Evolutionary conservation across 2,888 invertebrate species (phyloP), one percentile per base, ranked within the genome.

Genomic region (Eugnorisma glareosa): DNA sequence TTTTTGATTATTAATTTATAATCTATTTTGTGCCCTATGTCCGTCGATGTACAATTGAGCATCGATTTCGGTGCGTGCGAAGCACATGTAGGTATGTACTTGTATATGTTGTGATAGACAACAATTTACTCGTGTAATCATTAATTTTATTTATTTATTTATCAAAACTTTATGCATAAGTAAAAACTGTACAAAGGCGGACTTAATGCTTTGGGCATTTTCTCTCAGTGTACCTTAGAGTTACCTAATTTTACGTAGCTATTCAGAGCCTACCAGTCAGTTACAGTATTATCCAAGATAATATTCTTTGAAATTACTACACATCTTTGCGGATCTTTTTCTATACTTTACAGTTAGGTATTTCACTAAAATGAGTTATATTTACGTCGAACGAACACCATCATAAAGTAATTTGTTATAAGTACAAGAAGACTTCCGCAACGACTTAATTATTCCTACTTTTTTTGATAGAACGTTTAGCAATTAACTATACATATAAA

Each of bases 1-100:
- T 88, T 69, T 31, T 45, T 3, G 15, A 31, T 37, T 61, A 35
- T 31, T 35, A n/a, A n/a, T n/a, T n/a, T 31, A 10, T 10, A 40
- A n/a, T 31, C 2, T 28, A 15, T 72, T 51, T 40, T 73, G 21
- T 43, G 10, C 7, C n/a, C n/a, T 57, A 1, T 28, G 48, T 11
- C 4, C 37, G 1, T 31, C 3, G 18, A 31, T n/a, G n/a, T n/a
- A n/a, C n/a, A n/a, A n/a, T n/a, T n/a, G 54, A 43, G 10, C n/a
- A 31, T 40, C n/a, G 24, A 24, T 63, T 37, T 63, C 13, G 37
- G 2, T n/a, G 24, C 24, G 37, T 35, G 35, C 28, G 15, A 28
- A 57, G 57, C 21, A 15, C 5, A 37, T 35, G 13, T 28, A 11
- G n/a, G n/a, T n/a, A n/a, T n/a, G n/a, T n/a, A n/a, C n/a, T n/a